phyloP scores from a whole-genome alignment of 2,113 vertebrate genomes.

The Charina bottae region DNA sequence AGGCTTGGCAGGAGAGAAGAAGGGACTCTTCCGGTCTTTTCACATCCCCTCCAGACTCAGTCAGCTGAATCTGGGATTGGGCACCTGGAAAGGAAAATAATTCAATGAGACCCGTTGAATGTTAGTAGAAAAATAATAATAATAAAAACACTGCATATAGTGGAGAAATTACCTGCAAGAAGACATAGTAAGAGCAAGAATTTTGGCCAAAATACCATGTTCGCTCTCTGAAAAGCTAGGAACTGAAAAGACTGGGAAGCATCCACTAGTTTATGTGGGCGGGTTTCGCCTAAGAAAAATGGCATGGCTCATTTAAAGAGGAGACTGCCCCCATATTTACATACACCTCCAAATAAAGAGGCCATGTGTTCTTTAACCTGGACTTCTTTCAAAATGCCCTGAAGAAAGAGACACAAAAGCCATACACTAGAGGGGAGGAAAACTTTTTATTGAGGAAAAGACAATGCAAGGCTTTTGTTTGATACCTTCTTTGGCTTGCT shows the following conservation, averaged over 20 bases:
- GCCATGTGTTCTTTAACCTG: neutral
- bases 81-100: neutral
- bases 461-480: too few relatives aligned
- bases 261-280: neutral
- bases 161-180: neutral
- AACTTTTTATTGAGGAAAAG: too few relatives aligned
- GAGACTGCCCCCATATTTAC: neutral
- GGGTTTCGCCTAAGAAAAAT: neutral
- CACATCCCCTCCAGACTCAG: neutral
- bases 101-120: neutral
- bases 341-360: neutral
- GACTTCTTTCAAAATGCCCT: neutral
- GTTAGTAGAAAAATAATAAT: neutral
- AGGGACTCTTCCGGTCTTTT: neutral
- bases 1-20: conserved; percentile 29
- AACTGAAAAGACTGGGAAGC: neutral
- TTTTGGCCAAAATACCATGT: neutral
- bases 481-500: too few relatives aligned
- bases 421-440: too few relatives aligned
- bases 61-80: neutral
- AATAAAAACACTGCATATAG: neutral
- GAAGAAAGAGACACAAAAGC: too few relatives aligned
- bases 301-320: neutral
- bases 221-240: neutral
- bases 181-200: neutral